Evolutionary conservation across 2,113 vertebrate genomes (phyloP).

Genomic region (Sinocyclocheilus anshuiensis): DNA sequence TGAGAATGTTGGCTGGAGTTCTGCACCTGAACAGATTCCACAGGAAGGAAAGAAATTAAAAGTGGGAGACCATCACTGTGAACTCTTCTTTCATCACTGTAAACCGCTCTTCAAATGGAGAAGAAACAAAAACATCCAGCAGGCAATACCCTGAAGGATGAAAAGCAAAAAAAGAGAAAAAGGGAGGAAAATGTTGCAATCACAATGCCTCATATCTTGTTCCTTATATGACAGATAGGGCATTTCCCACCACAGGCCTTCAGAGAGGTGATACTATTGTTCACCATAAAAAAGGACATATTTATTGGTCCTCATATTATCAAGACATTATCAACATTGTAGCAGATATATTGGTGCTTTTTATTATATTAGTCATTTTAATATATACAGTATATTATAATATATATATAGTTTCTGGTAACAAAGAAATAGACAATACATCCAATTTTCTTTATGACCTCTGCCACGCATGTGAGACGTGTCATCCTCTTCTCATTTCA

Average conservation of each 20-base stretch:
- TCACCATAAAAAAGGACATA: too few relatives aligned
- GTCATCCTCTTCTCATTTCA: slow-evolving; percentile 28
- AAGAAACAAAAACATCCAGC: background rate
- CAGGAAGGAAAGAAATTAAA: background rate
- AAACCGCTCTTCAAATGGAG: background rate
- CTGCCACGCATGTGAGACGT: background rate
- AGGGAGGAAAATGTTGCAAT: background rate
- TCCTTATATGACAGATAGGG: background rate
- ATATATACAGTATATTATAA: too few relatives aligned
- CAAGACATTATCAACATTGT: too few relatives aligned
- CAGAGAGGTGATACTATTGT: too few relatives aligned
- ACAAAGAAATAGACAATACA: background rate
- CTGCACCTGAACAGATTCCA: slow-evolving; percentile 9
- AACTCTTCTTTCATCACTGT: background rate
- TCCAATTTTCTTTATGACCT: background rate
- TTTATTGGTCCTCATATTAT: too few relatives aligned
- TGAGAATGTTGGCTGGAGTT: slow-evolving; percentile 1
- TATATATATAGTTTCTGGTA: background rate
- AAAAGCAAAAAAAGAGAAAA: background rate
- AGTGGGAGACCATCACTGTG: background rate
- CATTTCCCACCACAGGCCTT: too few relatives aligned
- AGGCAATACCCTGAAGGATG: background rate
- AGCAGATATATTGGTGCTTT: background rate
- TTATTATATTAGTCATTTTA: background rate
- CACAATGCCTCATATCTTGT: background rate